A percentile compares a stretch with the other conserved stretches of the same genome.
These are phyloP conservation scores for Ditula angustiorana DNA, from an alignment of 2,888 invertebrate genomes.

Conservation along the genomic window DNA sequence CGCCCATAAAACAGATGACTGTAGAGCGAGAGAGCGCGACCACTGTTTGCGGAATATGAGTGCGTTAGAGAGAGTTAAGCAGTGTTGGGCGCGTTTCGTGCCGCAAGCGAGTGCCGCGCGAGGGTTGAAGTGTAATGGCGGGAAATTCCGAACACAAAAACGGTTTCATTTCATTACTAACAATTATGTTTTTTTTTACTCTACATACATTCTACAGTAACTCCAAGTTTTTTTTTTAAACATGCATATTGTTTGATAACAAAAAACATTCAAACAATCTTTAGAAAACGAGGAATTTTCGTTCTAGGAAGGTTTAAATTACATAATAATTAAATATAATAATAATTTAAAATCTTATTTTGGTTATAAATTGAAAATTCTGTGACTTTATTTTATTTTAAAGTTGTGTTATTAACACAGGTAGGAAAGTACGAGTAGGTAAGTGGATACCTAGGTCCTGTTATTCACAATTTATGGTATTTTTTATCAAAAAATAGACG, in stretches of 20 bases:
- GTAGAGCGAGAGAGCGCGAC: slow-evolving; percentile 63
- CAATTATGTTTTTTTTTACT: background rate
- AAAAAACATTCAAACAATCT: no score
- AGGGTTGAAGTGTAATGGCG: slow-evolving; percentile 41
- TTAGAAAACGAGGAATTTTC: no score
- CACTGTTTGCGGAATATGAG: slow-evolving; percentile 37
- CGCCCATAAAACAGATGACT: slow-evolving; percentile 73
- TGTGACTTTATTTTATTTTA: no score
- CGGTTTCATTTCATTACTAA: slow-evolving; percentile 5
- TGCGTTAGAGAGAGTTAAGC: slow-evolving; percentile 55
- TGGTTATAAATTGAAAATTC: no score
- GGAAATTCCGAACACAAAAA: slow-evolving; percentile 38
- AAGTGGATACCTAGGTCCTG: no score
- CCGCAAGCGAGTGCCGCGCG: slow-evolving; percentile 27
- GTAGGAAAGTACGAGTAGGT: no score
- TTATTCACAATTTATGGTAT: no score
- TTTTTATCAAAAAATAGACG: no score
- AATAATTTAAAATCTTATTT: no score
- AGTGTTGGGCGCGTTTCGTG: slow-evolving; percentile 39
- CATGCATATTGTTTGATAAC: background rate
- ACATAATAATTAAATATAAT: no score
- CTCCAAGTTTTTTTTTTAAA: background rate
- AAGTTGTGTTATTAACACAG: no score
- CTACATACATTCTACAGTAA: background rate
- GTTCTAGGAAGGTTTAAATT: no score